Base-by-base conservation (phyloP, 2,113 vertebrate genomes). In the Psephotus haematonotus region DNA sequence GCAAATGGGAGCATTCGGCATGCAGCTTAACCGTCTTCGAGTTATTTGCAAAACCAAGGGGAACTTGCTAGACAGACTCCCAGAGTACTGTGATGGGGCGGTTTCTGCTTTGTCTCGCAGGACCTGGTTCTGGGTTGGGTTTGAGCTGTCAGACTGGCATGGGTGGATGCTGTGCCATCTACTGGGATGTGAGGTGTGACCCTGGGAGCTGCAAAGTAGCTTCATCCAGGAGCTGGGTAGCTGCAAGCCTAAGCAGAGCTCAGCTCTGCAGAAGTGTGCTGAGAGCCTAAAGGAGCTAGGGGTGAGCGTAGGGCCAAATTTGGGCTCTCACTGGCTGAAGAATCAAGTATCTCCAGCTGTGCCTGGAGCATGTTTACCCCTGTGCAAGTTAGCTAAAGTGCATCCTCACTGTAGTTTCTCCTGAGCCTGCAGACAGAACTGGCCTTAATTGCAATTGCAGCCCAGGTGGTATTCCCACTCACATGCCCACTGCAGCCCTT, bases 1-100 rank as follows among this genome's bases (percentile, higher is more conserved):
- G 20, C 62, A 86, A 60, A 24, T 59, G n/a, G 41, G 4, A 63
- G 47, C 15, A 10, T n/a, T 28, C 22, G 86, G 52, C 46, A 22
- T 6, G 5, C 35, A 92, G 49, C 5, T 2, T 41, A 25, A 67
- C 68, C 13, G 1, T 49, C n/a, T 77, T 29, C 37, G 76, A 52
- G 47, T 72, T 80, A n/a, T 39, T 96, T 87, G 44, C 39, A 71
- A 86, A 93, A 44, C 24, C 60, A 57, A 39, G 49, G 43, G 52
- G 76, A 76, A 13, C 33, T 50, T 62, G 33, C 43, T 52, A 29
- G 0, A 1, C 6, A 2, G 37, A 35, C 4, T n/a, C 46, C 18
- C n/a, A 12, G 55, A 44, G 9, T 39, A 7, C 37, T 60, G 57
- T 15, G 19, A 62, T 52, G 0, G 0, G 1, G 19, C 50, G 47